Conservation (phyloP, 2,888 invertebrate genomes). For the Boloria selene region DNA sequence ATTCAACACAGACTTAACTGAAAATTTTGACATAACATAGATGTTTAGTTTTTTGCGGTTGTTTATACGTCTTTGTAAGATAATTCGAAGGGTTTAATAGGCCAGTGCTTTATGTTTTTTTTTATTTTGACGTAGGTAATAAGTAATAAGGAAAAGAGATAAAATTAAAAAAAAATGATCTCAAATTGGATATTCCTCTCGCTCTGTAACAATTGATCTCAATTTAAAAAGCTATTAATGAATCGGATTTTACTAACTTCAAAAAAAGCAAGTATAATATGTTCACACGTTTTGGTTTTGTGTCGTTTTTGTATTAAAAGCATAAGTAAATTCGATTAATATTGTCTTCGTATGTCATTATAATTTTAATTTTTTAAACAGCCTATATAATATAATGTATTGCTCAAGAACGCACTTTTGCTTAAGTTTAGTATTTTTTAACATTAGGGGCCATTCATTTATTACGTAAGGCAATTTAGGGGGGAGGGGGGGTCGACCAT, state of each 20-base stretch:
- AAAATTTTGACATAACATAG: too few species aligned
- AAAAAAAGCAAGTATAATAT: too few species aligned
- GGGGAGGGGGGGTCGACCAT: too few species aligned
- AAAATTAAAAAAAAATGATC: slow-evolving; percentile 55
- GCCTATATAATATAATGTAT: slow-evolving; percentile 5
- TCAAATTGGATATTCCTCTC: slow-evolving; percentile 57
- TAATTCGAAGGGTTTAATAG: slow-evolving; percentile 36
- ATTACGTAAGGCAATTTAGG: too few species aligned
- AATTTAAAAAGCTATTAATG: slow-evolving; percentile 11
- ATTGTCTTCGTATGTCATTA: neutral
- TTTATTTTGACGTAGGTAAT: slow-evolving; percentile 45
- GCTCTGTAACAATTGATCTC: slow-evolving; percentile 40
- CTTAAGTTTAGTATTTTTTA: slow-evolving; percentile 2
- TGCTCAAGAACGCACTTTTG: slow-evolving; percentile 14
- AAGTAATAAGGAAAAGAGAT: slow-evolving; percentile 33
- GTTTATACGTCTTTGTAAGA: slow-evolving; percentile 11
- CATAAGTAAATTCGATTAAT: neutral
- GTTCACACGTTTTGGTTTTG: too few species aligned
- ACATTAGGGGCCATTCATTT: too few species aligned
- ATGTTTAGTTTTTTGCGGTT: slow-evolving; percentile 23
- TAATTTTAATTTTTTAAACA: slow-evolving; percentile 5
- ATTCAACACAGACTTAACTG: too few species aligned
- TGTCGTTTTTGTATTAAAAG: too few species aligned
- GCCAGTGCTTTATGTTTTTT: slow-evolving; percentile 66
- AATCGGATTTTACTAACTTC: too few species aligned